Conservation (phyloP, 2,797 vertebrate species). For the Champsocephalus esox region DNA sequence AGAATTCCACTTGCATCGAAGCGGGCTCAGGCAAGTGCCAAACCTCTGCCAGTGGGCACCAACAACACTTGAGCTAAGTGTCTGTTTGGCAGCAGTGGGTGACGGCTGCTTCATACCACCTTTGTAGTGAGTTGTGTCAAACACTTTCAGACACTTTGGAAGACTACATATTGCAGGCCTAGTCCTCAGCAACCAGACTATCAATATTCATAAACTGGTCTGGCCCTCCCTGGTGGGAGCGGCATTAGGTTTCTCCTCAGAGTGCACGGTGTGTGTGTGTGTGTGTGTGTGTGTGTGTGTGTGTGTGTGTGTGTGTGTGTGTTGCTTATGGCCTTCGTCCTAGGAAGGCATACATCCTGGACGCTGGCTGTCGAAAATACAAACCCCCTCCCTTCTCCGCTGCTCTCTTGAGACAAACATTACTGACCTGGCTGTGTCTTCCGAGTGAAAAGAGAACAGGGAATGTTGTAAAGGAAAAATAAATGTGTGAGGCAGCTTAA, state of each 20-base stretch:
- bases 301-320: conserved; percentile 16
- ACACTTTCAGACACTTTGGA: conserved; percentile 59
- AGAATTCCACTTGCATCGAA: background rate
- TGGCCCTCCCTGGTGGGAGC: conserved; percentile 65
- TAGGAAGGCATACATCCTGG: conserved; percentile 61
- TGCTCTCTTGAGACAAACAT: conserved; percentile 55
- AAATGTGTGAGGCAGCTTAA: conserved; percentile 51
- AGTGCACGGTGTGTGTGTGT: too few relatives aligned
- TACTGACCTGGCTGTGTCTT: conserved; percentile 41
- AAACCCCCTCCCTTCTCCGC: conserved; percentile 43
- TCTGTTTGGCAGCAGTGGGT: conserved; percentile 49
- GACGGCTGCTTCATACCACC: conserved; percentile 44
- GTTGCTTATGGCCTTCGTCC: conserved; percentile 58
- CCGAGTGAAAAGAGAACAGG: conserved; percentile 18
- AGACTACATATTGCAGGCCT: conserved; percentile 45
- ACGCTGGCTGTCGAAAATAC: conserved; percentile 51
- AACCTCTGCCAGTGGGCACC: conserved; percentile 63
- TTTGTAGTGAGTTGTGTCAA: conserved; percentile 54
- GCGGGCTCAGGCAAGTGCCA: conserved; percentile 25
- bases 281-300: conserved; percentile 12
- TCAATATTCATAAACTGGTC: conserved; percentile 75
- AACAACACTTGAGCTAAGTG: conserved; percentile 55
- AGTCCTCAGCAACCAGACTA: conserved; percentile 56
- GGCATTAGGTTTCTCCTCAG: too few relatives aligned
- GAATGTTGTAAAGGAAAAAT: conserved; percentile 34